Evolutionary conservation across 2,113 vertebrate species (phyloP).

Genomic region (Bombycilla garrulus): DNA sequence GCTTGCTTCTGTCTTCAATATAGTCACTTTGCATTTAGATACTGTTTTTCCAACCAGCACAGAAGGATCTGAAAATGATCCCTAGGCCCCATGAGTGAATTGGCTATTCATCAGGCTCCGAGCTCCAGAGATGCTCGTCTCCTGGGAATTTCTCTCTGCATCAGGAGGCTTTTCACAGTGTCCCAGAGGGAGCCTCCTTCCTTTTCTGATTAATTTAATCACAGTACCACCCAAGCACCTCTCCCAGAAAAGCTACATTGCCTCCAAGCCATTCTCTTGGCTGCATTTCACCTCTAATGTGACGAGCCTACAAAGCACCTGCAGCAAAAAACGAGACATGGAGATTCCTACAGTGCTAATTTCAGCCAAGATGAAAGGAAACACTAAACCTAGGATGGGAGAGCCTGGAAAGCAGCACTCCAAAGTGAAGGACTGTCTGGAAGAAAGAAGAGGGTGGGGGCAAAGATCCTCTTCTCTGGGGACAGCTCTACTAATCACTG

Average conservation of each 20-base stretch:
- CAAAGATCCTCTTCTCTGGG: neutral
- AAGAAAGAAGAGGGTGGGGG: neutral
- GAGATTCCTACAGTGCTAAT: neutral
- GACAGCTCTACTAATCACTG: neutral
- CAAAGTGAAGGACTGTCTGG: neutral
- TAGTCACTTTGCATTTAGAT: neutral
- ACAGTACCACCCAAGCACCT: neutral
- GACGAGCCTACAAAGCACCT: neutral
- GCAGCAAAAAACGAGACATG: rapidly evolving
- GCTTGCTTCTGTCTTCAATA: neutral
- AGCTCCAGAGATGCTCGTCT: neutral
- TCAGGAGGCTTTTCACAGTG: neutral
- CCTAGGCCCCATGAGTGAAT: neutral
- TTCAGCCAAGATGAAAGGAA: neutral
- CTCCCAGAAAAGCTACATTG: neutral
- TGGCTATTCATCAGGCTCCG: neutral
- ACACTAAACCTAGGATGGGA: neutral
- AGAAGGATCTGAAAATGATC: neutral
- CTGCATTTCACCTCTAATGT: neutral
- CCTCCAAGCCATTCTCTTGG: neutral
- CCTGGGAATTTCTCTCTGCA: neutral
- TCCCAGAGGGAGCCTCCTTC: neutral
- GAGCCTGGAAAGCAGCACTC: neutral
- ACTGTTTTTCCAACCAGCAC: neutral
- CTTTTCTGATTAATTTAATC: neutral